Conservation (phyloP, 2,113 vertebrate species). For the Ochotona curzoniae region DNA sequence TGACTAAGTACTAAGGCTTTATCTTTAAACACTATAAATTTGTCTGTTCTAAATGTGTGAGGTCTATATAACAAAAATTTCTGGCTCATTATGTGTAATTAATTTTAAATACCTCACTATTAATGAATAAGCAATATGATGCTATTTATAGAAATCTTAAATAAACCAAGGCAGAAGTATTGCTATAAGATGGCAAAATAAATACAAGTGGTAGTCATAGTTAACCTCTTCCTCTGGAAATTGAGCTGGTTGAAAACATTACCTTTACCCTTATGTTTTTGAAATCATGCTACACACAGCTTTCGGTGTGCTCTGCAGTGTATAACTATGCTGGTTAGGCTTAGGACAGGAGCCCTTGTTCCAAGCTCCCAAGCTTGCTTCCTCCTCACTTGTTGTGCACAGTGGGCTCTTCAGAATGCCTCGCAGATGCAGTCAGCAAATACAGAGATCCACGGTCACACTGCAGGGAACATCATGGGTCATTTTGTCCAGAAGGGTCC, state of each 20-base stretch:
- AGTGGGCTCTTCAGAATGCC: not conserved
- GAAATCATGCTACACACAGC: not conserved
- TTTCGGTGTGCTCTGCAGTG: not conserved
- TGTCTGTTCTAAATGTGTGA: slow-evolving; percentile 25
- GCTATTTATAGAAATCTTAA: slow-evolving; percentile 8
- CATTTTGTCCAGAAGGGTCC: not conserved
- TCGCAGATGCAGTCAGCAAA: rapidly evolving
- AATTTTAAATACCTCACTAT: not conserved
- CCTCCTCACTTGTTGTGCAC: not conserved
- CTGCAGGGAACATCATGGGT: not conserved
- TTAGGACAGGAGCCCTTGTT: not conserved
- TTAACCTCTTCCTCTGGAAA: not conserved
- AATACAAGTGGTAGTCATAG: not conserved
- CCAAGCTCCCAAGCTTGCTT: not conserved
- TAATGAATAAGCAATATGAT: not conserved
- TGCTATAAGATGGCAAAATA: not conserved
- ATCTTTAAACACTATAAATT: not conserved
- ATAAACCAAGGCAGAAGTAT: not conserved
- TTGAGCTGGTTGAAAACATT: not conserved
- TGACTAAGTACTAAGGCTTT: not conserved
- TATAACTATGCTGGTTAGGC: not conserved
- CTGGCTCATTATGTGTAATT: not conserved
- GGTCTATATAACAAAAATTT: not conserved
- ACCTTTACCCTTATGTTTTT: not conserved
- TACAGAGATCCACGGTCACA: not conserved